Percentiles rank a stretch among this genome's conserved stretches.
Conservation (phyloP, 2,113 vertebrate species). For the Daboia siamensis region DNA sequence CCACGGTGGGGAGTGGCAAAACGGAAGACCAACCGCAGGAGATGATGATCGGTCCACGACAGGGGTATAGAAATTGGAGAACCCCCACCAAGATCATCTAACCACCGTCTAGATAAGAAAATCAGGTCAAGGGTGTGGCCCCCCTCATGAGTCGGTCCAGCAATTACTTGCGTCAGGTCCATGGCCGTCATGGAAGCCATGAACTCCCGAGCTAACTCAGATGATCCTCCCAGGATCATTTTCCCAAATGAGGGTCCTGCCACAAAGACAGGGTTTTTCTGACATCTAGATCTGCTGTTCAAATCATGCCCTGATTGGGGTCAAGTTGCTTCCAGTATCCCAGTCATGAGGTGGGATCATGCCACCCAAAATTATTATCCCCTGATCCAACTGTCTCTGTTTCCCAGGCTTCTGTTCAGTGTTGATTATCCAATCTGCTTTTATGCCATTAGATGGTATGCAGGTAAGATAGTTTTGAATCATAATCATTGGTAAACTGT, state of each 20-base stretch:
- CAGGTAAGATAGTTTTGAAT: neutral
- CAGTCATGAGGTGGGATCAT: neutral
- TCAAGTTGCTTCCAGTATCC: neutral
- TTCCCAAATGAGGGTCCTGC: neutral
- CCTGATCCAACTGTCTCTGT: neutral
- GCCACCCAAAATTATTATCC: neutral
- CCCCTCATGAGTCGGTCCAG: too few relatives aligned
- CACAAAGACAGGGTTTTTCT: neutral
- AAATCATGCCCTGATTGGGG: neutral
- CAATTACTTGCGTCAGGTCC: too few relatives aligned
- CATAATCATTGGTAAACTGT: neutral
- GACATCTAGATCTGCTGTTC: neutral
- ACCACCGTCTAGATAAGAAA: too few relatives aligned
- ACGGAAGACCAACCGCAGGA: too few relatives aligned
- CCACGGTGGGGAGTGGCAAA: too few relatives aligned
- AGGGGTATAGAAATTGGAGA: too few relatives aligned
- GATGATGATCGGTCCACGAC: too few relatives aligned
- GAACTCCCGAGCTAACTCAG: too few relatives aligned
- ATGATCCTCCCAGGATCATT: too few relatives aligned
- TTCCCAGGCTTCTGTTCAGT: neutral
- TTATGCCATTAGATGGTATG: neutral
- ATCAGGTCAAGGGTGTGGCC: too few relatives aligned
- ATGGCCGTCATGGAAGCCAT: too few relatives aligned
- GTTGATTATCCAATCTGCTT: neutral
- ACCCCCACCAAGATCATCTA: too few relatives aligned